Evolutionary conservation across 2,888 invertebrate species (phyloP).

Genomic region (Omphaloscelis lunosa): DNA sequence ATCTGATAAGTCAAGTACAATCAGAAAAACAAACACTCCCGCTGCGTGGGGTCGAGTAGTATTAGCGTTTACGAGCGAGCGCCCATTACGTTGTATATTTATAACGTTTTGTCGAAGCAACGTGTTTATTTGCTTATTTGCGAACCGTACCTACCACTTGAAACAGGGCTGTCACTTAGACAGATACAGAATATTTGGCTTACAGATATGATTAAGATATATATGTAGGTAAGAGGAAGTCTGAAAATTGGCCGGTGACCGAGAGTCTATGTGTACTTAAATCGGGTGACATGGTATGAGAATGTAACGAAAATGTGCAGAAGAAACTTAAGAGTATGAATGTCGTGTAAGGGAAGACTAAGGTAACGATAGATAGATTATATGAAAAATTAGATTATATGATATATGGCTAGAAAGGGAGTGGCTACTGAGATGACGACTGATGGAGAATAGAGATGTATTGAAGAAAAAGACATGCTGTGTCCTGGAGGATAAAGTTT

Average conservation of each 20-base stretch:
- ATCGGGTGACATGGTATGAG: neutral
- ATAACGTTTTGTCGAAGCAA: constrained; percentile 55
- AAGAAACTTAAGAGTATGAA: neutral
- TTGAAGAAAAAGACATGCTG: neutral
- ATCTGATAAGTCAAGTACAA: constrained; percentile 30
- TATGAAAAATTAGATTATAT: no score
- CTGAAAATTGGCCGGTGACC: no score
- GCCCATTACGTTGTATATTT: constrained; percentile 56
- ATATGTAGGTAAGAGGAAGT: neutral
- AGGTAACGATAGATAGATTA: no score
- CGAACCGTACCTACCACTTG: constrained; percentile 40
- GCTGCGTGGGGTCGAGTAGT: constrained; percentile 55
- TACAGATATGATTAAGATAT: neutral
- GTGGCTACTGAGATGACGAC: no score
- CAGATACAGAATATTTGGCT: neutral
- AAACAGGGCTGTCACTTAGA: constrained; percentile 41
- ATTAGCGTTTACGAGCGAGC: constrained; percentile 36
- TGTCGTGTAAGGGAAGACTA: no score
- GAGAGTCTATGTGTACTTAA: neutral
- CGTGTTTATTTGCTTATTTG: constrained; percentile 63
- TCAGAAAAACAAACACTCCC: constrained; percentile 32
- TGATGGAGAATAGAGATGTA: neutral
- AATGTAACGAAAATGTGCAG: neutral
- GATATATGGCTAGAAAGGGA: neutral
- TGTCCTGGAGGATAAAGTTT: no score